These are phyloP conservation scores for Caenorhabditis sp. DNA, from an alignment of 2,888 invertebrate genomes.

Conservation along the genomic window DNA sequence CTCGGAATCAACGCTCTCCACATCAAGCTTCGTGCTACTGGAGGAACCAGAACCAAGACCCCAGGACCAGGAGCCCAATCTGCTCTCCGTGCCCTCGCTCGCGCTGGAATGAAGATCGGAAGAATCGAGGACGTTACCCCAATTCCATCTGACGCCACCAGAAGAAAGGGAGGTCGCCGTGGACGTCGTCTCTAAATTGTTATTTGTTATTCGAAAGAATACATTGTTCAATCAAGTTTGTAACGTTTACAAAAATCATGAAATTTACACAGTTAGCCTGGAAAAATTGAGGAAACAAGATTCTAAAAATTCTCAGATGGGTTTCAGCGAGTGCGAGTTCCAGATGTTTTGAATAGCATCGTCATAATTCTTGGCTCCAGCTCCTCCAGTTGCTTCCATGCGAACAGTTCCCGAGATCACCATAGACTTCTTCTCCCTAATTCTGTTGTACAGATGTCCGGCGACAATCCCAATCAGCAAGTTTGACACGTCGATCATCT, in stretches of 20 bases:
- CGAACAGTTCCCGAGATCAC: slow-evolving; percentile 5
- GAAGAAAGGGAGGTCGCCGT: slow-evolving; percentile 99
- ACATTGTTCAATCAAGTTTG: slow-evolving; percentile 49
- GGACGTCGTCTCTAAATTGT: slow-evolving; percentile 94
- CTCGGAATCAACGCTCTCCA: slow-evolving; percentile 96
- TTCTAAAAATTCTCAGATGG: too few relatives aligned
- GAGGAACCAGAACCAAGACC: slow-evolving; percentile 87
- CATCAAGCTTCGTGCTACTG: slow-evolving; percentile 98
- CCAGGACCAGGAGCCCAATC: slow-evolving; percentile 94
- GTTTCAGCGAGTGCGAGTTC: slow-evolving; percentile 18
- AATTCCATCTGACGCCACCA: slow-evolving; percentile 98
- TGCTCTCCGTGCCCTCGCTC: slow-evolving; percentile 96
- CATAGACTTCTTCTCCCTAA: slow-evolving; percentile 9
- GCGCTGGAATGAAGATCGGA: slow-evolving; percentile 99
- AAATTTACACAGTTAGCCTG: slow-evolving; percentile 4
- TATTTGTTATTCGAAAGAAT: slow-evolving; percentile 69
- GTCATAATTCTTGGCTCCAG: slow-evolving; percentile 39
- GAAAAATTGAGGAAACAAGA: too few relatives aligned
- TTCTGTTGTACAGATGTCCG: slow-evolving; percentile 2
- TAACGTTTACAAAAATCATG: slow-evolving; percentile 1
- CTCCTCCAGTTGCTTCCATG: slow-evolving; percentile 33
- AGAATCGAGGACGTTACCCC: slow-evolving; percentile 98
- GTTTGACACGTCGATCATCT: slow-evolving; percentile 18
- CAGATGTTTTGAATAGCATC: slow-evolving; percentile 25
- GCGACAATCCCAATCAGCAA: slow-evolving; percentile 25